These are phyloP conservation scores for Centropyge bicolor DNA, from an alignment of 2,797 vertebrate genomes.

Conservation along the genomic window DNA sequence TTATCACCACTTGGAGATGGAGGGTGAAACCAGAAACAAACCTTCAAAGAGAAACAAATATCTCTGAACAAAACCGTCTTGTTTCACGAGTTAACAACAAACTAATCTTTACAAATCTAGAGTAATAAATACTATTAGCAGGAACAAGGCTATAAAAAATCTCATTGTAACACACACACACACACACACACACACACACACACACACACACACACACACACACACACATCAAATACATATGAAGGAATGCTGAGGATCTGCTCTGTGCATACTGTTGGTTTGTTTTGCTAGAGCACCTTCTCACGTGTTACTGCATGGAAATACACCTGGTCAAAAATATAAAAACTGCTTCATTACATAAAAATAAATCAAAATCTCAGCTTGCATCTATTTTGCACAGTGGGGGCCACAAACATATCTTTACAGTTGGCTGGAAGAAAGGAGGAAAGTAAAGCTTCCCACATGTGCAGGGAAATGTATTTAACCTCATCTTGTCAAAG, in stretches of 20 bases:
- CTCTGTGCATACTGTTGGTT: constrained; percentile 44
- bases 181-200: constrained; percentile 30
- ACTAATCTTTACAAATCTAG: constrained; percentile 78
- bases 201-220: constrained; percentile 25
- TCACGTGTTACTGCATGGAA: constrained; percentile 74
- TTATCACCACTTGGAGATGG: constrained; percentile 72
- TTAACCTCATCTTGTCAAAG: constrained; percentile 32
- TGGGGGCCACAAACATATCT: constrained; percentile 34
- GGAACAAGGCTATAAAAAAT: constrained; percentile 73
- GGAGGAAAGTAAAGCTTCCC: constrained; percentile 7
- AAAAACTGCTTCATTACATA: constrained; percentile 51
- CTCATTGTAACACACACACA: constrained; percentile 42
- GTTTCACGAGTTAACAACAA: constrained; percentile 79
- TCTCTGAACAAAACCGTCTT: constrained; percentile 70
- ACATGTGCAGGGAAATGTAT: constrained; percentile 28
- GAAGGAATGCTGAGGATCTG: constrained; percentile 58
- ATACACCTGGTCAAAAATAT: constrained; percentile 52
- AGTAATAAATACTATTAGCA: constrained; percentile 86
- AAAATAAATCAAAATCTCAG: constrained; percentile 51
- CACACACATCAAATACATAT: constrained; percentile 48
- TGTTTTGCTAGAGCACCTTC: constrained; percentile 57
- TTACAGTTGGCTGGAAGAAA: constrained; percentile 33
- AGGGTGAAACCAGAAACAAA: constrained; percentile 66
- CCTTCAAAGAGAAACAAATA: constrained; percentile 66
- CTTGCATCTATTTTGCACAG: constrained; percentile 27